Percentiles rank a stretch among this genome's conserved stretches.
Conservation (phyloP, 2,888 invertebrate genomes). For the Leptinotarsa tumamoca region DNA sequence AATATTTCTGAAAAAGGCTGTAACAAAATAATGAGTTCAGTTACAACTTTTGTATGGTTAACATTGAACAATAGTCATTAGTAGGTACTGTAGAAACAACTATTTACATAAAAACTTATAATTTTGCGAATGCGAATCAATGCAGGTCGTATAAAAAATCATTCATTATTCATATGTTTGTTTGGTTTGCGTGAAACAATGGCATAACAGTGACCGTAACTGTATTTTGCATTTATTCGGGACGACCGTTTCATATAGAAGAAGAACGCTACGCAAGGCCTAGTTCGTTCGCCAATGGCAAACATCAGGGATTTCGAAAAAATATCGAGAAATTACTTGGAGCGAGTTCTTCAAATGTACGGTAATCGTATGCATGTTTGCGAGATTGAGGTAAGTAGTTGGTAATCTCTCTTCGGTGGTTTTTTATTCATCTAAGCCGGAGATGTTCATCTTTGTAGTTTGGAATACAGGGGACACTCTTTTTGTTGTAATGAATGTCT, state of each 20-base stretch:
- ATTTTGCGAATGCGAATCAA: neutral
- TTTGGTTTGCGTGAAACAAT: constrained; percentile 4
- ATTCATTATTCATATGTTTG: neutral
- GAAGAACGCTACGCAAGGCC: neutral
- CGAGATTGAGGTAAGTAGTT: neutral
- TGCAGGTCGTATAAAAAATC: neutral
- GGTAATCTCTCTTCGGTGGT: neutral
- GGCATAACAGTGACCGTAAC: constrained; percentile 9
- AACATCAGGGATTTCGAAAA: neutral
- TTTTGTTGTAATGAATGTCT: neutral
- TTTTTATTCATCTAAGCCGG: neutral
- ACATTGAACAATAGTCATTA: no score
- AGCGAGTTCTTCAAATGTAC: neutral
- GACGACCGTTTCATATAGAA: neutral
- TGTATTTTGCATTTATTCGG: constrained; percentile 10
- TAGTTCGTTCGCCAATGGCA: neutral
- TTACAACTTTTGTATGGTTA: no score
- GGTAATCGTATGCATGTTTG: neutral
- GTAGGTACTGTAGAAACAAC: no score
- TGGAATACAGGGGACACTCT: neutral
- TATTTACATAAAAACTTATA: neutral
- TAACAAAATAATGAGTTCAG: no score
- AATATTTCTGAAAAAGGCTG: no score
- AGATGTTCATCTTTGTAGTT: neutral
- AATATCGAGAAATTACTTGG: neutral